A percentile compares a stretch with the other conserved stretches of the same genome.
Evolutionary conservation across 1,140 invertebrate species (phyloP).

Genomic region (Ostrea denselamellosa): DNA sequence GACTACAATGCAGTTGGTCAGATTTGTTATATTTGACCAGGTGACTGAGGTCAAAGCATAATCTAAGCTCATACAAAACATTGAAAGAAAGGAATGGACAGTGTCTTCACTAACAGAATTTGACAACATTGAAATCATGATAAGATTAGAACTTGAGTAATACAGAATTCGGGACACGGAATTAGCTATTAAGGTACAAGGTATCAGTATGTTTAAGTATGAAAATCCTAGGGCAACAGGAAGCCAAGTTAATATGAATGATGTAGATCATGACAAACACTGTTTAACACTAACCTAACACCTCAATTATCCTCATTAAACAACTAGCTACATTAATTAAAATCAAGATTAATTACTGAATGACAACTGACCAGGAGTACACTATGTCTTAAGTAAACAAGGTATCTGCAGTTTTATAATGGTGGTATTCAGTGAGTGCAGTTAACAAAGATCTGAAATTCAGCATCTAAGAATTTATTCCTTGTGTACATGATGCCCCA

Average conservation of each 20-base stretch:
- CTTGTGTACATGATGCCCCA: too few relatives aligned
- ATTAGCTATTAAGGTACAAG: slow-evolving; percentile 21
- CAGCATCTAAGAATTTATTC: too few relatives aligned
- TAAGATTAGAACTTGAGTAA: background rate
- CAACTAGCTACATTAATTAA: background rate
- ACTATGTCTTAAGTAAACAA: background rate
- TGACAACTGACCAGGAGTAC: background rate
- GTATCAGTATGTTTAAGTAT: slow-evolving; percentile 7
- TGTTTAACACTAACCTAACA: background rate
- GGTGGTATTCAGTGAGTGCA: background rate
- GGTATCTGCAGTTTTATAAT: background rate
- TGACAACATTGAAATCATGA: slow-evolving; percentile 21
- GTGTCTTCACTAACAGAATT: background rate
- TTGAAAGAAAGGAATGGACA: background rate
- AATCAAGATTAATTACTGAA: slow-evolving; percentile 34
- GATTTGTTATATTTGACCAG: too few relatives aligned
- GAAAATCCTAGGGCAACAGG: slow-evolving; percentile 21
- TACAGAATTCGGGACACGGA: slow-evolving; percentile 1
- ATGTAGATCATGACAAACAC: background rate
- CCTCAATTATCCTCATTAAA: background rate
- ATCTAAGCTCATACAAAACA: background rate
- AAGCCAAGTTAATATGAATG: slow-evolving; percentile 19
- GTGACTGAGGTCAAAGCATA: too few relatives aligned
- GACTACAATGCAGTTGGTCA: too few relatives aligned
- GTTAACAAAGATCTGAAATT: too few relatives aligned